Conservation (phyloP, 2,888 invertebrate species). For the Taphrorychus bicolor region DNA sequence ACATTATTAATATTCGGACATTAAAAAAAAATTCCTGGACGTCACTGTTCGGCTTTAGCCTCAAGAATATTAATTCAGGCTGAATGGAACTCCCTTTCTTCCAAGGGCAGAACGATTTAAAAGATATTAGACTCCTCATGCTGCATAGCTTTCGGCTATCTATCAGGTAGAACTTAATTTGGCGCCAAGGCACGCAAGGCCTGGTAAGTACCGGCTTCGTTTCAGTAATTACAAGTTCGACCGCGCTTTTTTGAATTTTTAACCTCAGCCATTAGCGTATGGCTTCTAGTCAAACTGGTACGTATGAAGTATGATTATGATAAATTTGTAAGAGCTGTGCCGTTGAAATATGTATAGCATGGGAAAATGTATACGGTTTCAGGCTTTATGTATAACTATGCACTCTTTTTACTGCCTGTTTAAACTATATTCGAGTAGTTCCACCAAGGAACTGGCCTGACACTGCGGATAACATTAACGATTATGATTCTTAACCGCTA, state of each 20-base stretch:
- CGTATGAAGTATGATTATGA: conserved; percentile 27
- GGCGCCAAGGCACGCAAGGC: conserved; percentile 46
- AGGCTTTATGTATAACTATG: neutral
- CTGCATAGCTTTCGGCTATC: conserved; percentile 48
- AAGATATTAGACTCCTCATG: conserved; percentile 49
- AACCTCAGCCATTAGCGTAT: conserved; percentile 32
- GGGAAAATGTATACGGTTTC: conserved; percentile 1
- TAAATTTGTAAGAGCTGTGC: conserved; percentile 18
- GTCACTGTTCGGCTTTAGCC: neutral
- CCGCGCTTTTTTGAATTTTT: conserved; percentile 34
- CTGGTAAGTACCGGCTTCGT: conserved; percentile 46
- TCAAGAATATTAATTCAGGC: conserved; percentile 32
- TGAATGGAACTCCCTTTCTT: conserved; percentile 28
- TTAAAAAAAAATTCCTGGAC: neutral
- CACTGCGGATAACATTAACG: no score
- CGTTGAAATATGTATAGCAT: neutral
- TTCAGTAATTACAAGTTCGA: conserved; percentile 47
- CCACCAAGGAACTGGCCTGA: no score
- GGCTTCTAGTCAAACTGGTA: conserved; percentile 28
- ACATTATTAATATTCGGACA: neutral
- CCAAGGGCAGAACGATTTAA: conserved; percentile 51
- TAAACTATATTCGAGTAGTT: no score
- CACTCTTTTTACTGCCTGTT: no score
- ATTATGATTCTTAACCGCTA: no score
- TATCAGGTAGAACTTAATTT: conserved; percentile 47